Percentiles rank a stretch among this genome's conserved stretches.
Evolutionary conservation across 2,113 vertebrate species (phyloP).

Genomic region (Salminus brasiliensis): DNA sequence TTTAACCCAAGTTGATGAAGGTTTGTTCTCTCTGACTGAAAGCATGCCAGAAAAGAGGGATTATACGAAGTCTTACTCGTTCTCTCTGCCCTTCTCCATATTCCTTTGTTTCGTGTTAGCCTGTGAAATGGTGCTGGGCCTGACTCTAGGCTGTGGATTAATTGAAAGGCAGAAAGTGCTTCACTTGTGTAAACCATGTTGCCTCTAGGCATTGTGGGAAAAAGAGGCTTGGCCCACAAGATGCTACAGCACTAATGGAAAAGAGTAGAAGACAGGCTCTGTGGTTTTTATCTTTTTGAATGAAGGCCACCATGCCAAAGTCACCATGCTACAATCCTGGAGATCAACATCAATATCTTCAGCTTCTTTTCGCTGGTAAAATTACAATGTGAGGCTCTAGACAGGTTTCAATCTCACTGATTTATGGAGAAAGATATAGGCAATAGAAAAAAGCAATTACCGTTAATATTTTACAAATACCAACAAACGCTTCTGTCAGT

Average conservation of each 20-base stretch:
- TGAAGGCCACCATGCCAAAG: conserved; percentile 24
- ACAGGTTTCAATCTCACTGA: no score
- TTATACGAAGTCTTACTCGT: not conserved
- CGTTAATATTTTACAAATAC: no score
- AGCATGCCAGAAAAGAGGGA: not conserved
- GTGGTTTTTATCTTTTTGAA: conserved; percentile 56
- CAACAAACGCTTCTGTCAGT: no score
- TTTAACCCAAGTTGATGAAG: not conserved
- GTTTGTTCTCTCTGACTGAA: not conserved
- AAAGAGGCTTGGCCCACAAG: conserved; percentile 63
- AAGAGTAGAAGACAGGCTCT: conserved; percentile 58
- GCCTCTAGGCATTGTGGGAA: conserved; percentile 74
- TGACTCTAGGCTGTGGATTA: conserved; percentile 79
- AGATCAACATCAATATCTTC: not conserved
- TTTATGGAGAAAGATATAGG: no score
- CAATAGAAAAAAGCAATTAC: no score
- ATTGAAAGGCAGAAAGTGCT: conserved; percentile 80
- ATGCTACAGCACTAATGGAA: conserved; percentile 73
- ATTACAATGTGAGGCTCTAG: not conserved
- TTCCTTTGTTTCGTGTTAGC: conserved; percentile 13
- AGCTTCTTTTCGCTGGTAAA: not conserved
- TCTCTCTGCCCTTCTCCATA: conserved; percentile 1
- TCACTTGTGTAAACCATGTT: conserved; percentile 79
- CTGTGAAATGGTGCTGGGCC: conserved; percentile 63
- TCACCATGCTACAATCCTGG: not conserved